Base-by-base conservation (phyloP, 1,140 invertebrate genomes). In the Centruroides sculpturatus region DNA sequence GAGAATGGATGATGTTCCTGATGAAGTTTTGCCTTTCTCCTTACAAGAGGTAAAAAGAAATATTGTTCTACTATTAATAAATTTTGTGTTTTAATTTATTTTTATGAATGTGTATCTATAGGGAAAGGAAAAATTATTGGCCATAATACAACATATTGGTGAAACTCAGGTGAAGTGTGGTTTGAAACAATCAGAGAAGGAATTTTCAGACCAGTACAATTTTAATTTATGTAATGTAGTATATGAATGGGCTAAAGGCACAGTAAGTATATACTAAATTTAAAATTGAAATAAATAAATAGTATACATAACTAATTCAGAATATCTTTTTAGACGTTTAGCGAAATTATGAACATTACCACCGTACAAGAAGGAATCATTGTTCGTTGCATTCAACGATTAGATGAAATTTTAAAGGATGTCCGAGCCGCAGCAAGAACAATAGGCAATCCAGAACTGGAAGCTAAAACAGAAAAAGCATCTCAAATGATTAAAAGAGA, bases 331-430 rank as follows among this genome's bases (percentile, higher is more conserved):
- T 75, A 88, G 82, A 84, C 89, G 0, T 98, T 99, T 74, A 81
- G 85, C 0, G 86, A 95, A 66, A 96, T 98, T 55, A 95, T 93
- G 82, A 78, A 85, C 58, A 75, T 94, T 51, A 96, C 92, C 0
- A 89, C 78, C 60, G 85, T 96, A 3, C 94, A 99, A 73, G 97
- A 99, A 77, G 97, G 97, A 4, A 90, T 98, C 49, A 98, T 99
- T 69, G 95, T 99, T 0, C 80, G 94, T 49, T 96, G 92, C 70
- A 98, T 99, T 63, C 94, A 98, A 71, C 84, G 98, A 67, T 74
- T 99, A 36, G 89, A 95, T 71, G 96, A 99, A 80, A 85, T 91
- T 2, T 74, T 94, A 47, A 81, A 85, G 41, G 92, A 98, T 74
- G 88, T 98, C 0, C 85, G 87, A 70, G 90, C 92, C 69, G 95